A percentile compares a stretch with the other conserved stretches of the same genome.
Evolutionary conservation across 2,888 invertebrate genomes (phyloP).

Genomic region (Cenopis cana): DNA sequence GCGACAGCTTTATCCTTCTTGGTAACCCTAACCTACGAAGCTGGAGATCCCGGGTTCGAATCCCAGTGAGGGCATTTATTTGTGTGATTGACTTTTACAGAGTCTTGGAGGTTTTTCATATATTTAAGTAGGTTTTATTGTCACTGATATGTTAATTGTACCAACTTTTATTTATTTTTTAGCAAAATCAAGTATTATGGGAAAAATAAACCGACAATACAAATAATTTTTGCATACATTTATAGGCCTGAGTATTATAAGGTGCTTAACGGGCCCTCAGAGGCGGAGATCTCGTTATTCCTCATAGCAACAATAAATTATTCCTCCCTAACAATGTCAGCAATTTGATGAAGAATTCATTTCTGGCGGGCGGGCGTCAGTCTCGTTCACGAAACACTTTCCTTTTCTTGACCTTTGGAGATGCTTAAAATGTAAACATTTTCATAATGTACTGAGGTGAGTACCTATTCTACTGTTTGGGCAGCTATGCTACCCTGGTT

Average conservation of each 20-base stretch:
- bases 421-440: neutral
- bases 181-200: too few relatives aligned
- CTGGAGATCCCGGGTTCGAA: too few relatives aligned
- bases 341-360: slow-evolving; percentile 44
- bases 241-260: slow-evolving; percentile 12
- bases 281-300: slow-evolving; percentile 46
- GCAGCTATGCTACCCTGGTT: too few relatives aligned
- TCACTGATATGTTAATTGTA: too few relatives aligned
- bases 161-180: too few relatives aligned
- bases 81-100: too few relatives aligned
- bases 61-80: too few relatives aligned
- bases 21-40: too few relatives aligned
- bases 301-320: slow-evolving; percentile 48
- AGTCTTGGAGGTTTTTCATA: too few relatives aligned
- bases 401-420: neutral
- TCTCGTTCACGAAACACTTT: slow-evolving; percentile 9
- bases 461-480: too few relatives aligned
- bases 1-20: too few relatives aligned
- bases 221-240: slow-evolving; percentile 5
- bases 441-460: neutral
- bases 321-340: slow-evolving; percentile 39
- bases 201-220: neutral
- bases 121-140: too few relatives aligned
- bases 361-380: slow-evolving; percentile 2
- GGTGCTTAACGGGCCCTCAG: slow-evolving; percentile 22